Conservation (phyloP, 2,888 invertebrate genomes). For the Anthrax anthrax region DNA sequence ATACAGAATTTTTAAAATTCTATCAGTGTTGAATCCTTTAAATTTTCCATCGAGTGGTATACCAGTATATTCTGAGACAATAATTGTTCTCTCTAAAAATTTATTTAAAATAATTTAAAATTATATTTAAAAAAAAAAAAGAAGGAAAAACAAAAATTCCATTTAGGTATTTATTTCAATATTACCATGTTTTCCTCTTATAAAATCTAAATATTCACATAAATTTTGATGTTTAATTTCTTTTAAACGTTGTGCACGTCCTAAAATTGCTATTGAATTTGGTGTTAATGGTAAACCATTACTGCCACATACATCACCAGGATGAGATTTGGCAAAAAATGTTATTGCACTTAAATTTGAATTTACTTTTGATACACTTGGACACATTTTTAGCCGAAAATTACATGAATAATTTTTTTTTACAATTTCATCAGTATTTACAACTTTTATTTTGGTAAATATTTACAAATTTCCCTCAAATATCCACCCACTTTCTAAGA, state of each 20-base stretch:
- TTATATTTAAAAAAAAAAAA: not conserved
- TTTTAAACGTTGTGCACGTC: conserved; percentile 71
- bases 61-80: conserved; percentile 68
- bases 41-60: conserved; percentile 44
- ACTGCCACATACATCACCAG: conserved; percentile 81
- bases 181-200: conserved; percentile 86
- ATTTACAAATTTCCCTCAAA: too few species aligned
- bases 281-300: conserved; percentile 94
- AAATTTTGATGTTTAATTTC: conserved; percentile 65
- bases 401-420: not conserved
- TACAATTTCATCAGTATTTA: not conserved
- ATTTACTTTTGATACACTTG: conserved; percentile 15
- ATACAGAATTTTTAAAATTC: conserved; percentile 47
- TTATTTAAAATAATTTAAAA: too few species aligned
- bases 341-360: conserved; percentile 63
- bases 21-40: conserved; percentile 30
- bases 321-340: conserved; percentile 81
- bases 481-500: too few species aligned
- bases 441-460: too few species aligned
- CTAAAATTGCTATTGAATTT: conserved; percentile 87
- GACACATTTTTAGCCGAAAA: conserved; percentile 10
- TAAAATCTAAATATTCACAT: conserved; percentile 80
- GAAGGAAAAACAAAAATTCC: not conserved
- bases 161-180: conserved; percentile 3
- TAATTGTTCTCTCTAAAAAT: conserved; percentile 61